These are phyloP conservation scores for Tetanocera ferruginea DNA, from an alignment of 2,888 invertebrate species.

Conservation along the genomic window DNA sequence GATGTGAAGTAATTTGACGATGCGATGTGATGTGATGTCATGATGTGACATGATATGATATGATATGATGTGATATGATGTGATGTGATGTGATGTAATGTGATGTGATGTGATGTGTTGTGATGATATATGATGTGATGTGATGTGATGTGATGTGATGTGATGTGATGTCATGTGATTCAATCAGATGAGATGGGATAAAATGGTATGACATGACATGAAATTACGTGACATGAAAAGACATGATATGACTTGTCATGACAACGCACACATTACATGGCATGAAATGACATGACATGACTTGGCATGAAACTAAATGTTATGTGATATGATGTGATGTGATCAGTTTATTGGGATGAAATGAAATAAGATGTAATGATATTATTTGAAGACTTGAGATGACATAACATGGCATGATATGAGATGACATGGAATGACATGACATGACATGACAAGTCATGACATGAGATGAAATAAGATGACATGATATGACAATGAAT, in stretches of 20 bases:
- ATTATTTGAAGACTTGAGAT: slow-evolving; percentile 1
- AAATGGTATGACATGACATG: slow-evolving; percentile 1
- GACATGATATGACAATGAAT: not conserved
- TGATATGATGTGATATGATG: not conserved
- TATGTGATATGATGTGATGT: not conserved
- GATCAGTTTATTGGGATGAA: not conserved
- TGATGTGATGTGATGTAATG: not conserved
- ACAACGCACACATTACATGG: too few relatives aligned
- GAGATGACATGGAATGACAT: not conserved
- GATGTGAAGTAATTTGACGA: not conserved
- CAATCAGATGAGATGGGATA: slow-evolving; percentile 5
- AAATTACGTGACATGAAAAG: not conserved
- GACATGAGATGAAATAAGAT: slow-evolving; percentile 4
- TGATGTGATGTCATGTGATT: not conserved
- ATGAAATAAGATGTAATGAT: slow-evolving; percentile 7
- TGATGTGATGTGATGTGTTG: not conserved
- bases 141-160: not conserved
- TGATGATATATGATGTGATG: not conserved
- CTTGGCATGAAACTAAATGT: not conserved
- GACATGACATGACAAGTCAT: not conserved
- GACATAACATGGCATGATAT: not conserved
- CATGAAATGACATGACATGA: slow-evolving; percentile 12
- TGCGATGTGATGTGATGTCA: not conserved
- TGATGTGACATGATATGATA: not conserved
- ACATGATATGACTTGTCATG: slow-evolving; percentile 4